Evolutionary conservation across 2,113 vertebrate genomes (phyloP), one percentile per base, ranked within the genome.

Genomic region (Chionis minor): DNA sequence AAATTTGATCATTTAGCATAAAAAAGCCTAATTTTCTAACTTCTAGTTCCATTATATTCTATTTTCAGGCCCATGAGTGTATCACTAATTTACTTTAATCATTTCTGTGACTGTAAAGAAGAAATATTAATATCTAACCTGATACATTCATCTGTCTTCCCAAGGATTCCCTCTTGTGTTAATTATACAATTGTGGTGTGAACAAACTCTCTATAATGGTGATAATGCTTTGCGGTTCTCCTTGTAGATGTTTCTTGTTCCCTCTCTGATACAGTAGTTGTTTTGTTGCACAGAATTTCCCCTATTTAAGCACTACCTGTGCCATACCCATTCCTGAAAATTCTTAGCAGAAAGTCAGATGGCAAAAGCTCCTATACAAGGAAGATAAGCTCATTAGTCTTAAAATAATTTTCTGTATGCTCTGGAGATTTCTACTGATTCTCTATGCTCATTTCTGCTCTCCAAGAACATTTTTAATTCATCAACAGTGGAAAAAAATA

Each of bases 401-500:
- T 73, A 49, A 74, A 84, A 58, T 3, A 75, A 9, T 40, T 55
- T 81, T 75, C 65, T 59, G 8, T 20, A 44, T 22, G 8, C 12
- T 79, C 44, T 33, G 27, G 44, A 28, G 27, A 63, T 16, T 84
- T 65, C 18, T 77, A 21, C 33, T 86, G 28, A 65, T 88, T 81
- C 30, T 30, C 6, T 42, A 55, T 12, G 7, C 17, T 73, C 8
- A 14, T 62, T 81, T 84, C 69, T 81, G 33, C 22, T 30, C 22
- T 51, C 71, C 12, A 27, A 66, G 42, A 90, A 71, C 8, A 35
- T 10, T 44, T 58, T 63, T 10, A 71, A 71, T 69, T 45, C 49
- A 18, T 6, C 8, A 62, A 23, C 4, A 9, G 16, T 9, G 2
- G 3, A 3, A 4, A 6, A 38, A 45, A 35, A 9, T 4, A 19